phyloP scores from a whole-genome alignment of 2,888 invertebrate species.

The Julus scanicus region DNA sequence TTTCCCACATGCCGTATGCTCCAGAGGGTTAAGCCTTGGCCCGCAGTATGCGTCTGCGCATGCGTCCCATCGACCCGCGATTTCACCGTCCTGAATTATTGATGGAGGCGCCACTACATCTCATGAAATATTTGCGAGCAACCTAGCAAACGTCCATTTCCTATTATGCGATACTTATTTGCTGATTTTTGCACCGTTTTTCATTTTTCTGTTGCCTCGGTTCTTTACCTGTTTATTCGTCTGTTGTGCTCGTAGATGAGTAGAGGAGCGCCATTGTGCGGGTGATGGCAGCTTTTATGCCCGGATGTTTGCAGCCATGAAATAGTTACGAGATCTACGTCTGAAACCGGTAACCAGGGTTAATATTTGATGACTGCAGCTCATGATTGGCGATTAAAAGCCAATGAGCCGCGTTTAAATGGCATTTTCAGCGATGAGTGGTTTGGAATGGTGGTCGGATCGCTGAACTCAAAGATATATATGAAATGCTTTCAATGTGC shows the following conservation, averaged over 20 bases:
- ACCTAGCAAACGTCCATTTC: constrained; percentile 44
- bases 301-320: not conserved
- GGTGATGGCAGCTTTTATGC: constrained; percentile 33
- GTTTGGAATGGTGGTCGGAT: not conserved
- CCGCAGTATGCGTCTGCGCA: constrained; percentile 23
- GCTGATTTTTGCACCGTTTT: constrained; percentile 43
- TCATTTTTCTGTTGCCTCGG: constrained; percentile 6
- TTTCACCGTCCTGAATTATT: constrained; percentile 7
- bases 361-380: constrained; percentile 19
- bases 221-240: constrained; percentile 30
- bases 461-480: not conserved
- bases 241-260: not conserved
- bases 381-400: constrained; percentile 27
- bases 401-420: constrained; percentile 17
- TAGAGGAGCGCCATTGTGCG: constrained; percentile 3
- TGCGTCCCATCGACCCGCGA: constrained; percentile 40
- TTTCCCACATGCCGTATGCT: not conserved
- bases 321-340: not conserved
- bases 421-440: constrained; percentile 29
- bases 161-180: constrained; percentile 43
- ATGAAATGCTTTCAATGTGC: not conserved
- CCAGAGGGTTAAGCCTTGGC: constrained; percentile 27
- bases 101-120: constrained; percentile 47
- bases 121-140: constrained; percentile 44
- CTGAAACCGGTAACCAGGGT: constrained; percentile 2